These are phyloP conservation scores for Pollenia amentaria DNA, from an alignment of 2,888 invertebrate genomes.

Conservation along the genomic window DNA sequence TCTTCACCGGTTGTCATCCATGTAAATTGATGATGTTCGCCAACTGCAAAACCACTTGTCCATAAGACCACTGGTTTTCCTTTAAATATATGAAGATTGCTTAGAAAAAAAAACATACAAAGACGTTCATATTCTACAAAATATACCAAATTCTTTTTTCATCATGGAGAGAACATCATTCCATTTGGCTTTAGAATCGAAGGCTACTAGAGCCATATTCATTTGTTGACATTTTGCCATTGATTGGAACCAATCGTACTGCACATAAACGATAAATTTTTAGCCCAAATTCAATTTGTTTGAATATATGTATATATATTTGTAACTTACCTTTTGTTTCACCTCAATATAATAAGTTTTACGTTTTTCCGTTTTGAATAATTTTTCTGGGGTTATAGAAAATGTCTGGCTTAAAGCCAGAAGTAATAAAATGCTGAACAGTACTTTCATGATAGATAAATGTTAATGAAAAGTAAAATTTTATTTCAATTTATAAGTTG, in stretches of 20 bases:
- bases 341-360: slow-evolving; percentile 25
- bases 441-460: neutral
- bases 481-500: too few relatives aligned
- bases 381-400: slow-evolving; percentile 9
- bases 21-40: neutral
- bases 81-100: neutral
- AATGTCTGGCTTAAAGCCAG: neutral
- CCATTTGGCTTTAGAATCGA: slow-evolving; percentile 31
- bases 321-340: neutral
- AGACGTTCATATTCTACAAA: neutral
- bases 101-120: neutral
- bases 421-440: neutral
- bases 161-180: slow-evolving; percentile 15
- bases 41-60: slow-evolving; percentile 22
- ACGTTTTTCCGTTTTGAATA: slow-evolving; percentile 8
- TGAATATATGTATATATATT: too few relatives aligned
- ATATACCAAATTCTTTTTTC: slow-evolving; percentile 16
- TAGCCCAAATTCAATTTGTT: too few relatives aligned
- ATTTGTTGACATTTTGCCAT: neutral
- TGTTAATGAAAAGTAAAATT: too few relatives aligned
- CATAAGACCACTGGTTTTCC: neutral
- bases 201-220: slow-evolving; percentile 20
- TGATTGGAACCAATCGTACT: slow-evolving; percentile 41
- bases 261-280: neutral
- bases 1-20: slow-evolving; percentile 35